phyloP scores from a whole-genome alignment of 2,797 vertebrate species.

The Argya squamiceps region DNA sequence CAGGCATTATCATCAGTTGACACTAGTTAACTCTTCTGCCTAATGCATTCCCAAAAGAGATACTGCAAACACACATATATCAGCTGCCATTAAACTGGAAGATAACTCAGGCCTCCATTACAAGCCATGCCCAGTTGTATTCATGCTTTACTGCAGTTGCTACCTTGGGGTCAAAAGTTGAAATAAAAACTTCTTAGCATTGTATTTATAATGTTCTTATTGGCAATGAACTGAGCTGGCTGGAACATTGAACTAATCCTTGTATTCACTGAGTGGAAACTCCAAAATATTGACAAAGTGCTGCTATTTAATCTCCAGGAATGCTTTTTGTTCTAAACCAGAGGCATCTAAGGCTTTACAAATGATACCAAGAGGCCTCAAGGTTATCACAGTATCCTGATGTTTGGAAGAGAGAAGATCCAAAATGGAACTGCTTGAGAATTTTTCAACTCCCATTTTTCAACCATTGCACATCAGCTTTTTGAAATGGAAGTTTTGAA shows the following conservation, averaged over 20 bases:
- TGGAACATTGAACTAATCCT: conserved; percentile 23
- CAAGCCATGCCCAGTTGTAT: background rate
- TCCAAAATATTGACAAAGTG: conserved; percentile 38
- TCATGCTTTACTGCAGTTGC: background rate
- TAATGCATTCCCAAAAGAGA: conserved; percentile 14
- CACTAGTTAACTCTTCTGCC: conserved; percentile 22
- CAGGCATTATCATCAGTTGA: conserved; percentile 29
- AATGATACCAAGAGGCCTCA: background rate
- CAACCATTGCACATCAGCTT: background rate
- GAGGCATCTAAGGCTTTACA: background rate
- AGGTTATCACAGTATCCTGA: background rate
- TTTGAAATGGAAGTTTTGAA: background rate
- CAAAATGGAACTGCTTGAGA: background rate
- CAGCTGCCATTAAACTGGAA: background rate
- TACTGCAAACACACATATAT: background rate
- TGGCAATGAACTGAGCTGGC: conserved; percentile 11
- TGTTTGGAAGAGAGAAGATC: background rate
- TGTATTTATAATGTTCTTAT: conserved; percentile 31
- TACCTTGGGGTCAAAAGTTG: conserved; percentile 48
- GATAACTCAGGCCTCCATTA: background rate
- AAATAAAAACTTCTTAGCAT: background rate
- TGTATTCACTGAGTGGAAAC: conserved; percentile 16
- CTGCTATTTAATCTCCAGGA: conserved; percentile 40
- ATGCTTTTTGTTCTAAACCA: conserved; percentile 48
- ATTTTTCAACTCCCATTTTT: background rate